Evolutionary conservation across 1,140 invertebrate genomes (phyloP), one percentile per base, ranked within the genome.

Genomic region (Chionoecetes opilio): DNA sequence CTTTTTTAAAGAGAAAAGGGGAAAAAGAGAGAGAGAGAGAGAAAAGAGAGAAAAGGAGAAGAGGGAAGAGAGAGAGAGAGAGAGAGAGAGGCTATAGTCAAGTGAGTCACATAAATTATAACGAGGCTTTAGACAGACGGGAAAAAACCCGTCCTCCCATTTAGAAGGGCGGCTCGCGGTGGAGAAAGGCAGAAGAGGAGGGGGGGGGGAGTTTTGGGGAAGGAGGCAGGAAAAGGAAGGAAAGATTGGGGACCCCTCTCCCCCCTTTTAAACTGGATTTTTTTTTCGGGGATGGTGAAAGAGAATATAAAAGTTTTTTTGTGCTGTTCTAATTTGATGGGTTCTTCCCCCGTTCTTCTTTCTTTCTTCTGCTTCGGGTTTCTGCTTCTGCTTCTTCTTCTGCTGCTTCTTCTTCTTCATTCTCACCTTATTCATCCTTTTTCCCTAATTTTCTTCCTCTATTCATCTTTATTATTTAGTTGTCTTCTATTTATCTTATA

Each of bases 21-120:
- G 41, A 46, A 29, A 86, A 29, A 86, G n/a, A 86, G n/a, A 86
- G 84, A 86, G 84, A 86, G 84, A 86, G n/a, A 86, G n/a, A 86
- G n/a, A n/a, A n/a, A 29, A 86, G n/a, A 86, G n/a, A 35, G 29
- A 14, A 87, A 32, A 87, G 38, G 86, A 38, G 86, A 88, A 0
- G 38, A 29, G 31, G 84, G 31, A 29, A 11, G 31, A 88, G 86
- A 88, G 86, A 88, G 86, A 8, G 86, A 88, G 86, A 35, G 86
- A 88, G 86, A 35, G 86, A 88, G 34, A 35, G 86, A 37, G 86
- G 0, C 11, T 75, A 75, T 75, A 75, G 63, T 75, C 63, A 75
- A 75, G 63, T 75, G 63, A 75, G 63, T 2, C 63, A 75, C 63
- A 75, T 75, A 75, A 75, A 75, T 75, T 75, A 75, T 75, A 46